Evolutionary conservation across 1,140 invertebrate species (phyloP).

Genomic region (Scylla paramamosain): DNA sequence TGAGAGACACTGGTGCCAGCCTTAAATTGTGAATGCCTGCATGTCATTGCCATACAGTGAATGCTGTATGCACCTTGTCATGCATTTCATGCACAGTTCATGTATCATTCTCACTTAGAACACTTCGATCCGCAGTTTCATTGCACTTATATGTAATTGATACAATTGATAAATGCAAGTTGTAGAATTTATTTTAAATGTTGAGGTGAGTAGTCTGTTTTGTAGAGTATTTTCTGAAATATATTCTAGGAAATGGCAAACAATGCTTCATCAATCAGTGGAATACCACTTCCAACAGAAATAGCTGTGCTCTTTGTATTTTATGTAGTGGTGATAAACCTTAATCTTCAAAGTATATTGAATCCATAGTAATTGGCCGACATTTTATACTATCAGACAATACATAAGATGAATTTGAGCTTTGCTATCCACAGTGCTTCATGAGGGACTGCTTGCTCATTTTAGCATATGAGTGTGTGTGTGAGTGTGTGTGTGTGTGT

Average conservation of each 20-base stretch:
- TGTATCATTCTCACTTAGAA: constrained; percentile 46
- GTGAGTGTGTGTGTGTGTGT: too few species aligned
- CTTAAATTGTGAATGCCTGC: constrained; percentile 51
- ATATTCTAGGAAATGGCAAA: constrained; percentile 22
- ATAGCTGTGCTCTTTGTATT: neutral
- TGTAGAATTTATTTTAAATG: constrained; percentile 25
- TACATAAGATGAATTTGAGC: too few species aligned
- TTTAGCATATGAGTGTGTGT: too few species aligned
- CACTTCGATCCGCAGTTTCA: neutral
- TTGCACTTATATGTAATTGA: constrained; percentile 9
- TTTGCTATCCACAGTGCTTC: too few species aligned
- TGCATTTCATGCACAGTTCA: constrained; percentile 60
- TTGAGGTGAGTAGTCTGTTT: constrained; percentile 22
- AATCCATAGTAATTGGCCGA: neutral
- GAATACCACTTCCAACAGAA: neutral
- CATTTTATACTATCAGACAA: neutral
- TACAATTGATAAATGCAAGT: neutral
- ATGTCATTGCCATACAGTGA: constrained; percentile 55
- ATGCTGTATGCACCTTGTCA: constrained; percentile 57
- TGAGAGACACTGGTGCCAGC: constrained; percentile 75
- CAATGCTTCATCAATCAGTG: neutral
- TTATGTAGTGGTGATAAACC: neutral
- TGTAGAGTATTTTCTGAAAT: constrained; percentile 13
- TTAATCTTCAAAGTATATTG: too few species aligned
- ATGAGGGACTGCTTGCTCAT: too few species aligned